These are phyloP conservation scores for Triplophysa bombifrons DNA, from an alignment of 2,797 vertebrate genomes.

Conservation along the genomic window DNA sequence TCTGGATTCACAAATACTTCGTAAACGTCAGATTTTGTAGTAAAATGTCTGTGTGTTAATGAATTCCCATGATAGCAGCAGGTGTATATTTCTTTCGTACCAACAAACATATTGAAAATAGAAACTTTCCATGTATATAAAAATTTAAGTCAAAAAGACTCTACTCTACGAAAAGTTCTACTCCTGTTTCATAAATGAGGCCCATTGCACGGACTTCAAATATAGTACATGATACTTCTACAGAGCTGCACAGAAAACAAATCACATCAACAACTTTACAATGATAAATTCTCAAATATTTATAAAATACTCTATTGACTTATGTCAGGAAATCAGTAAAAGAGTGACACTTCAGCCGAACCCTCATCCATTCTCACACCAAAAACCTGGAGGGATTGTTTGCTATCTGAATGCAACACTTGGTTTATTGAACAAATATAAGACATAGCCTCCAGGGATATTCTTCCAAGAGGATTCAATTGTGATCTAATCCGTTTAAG, in stretches of 20 bases:
- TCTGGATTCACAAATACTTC: too few relatives aligned
- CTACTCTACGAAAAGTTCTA: too few relatives aligned
- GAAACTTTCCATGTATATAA: too few relatives aligned
- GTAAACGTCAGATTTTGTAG: too few relatives aligned
- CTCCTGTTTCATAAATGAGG: too few relatives aligned
- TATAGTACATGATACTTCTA: background rate
- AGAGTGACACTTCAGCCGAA: background rate
- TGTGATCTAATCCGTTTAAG: slow-evolving; percentile 33
- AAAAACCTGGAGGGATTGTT: background rate
- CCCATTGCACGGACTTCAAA: background rate
- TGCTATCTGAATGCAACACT: slow-evolving; percentile 14
- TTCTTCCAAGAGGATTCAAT: slow-evolving; percentile 27
- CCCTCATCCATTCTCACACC: background rate
- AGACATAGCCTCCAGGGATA: slow-evolving; percentile 7
- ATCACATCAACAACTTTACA: background rate
- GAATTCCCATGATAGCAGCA: too few relatives aligned
- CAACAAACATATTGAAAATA: too few relatives aligned
- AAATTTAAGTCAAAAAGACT: too few relatives aligned
- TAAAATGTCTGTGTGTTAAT: too few relatives aligned
- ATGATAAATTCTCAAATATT: background rate
- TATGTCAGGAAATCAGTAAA: background rate
- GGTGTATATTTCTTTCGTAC: too few relatives aligned
- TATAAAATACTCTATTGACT: background rate
- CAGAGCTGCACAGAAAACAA: background rate
- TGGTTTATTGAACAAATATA: slow-evolving; percentile 42